Evolutionary conservation across 2,888 invertebrate species (phyloP).

Genomic region (Pyrrhosoma nymphula): DNA sequence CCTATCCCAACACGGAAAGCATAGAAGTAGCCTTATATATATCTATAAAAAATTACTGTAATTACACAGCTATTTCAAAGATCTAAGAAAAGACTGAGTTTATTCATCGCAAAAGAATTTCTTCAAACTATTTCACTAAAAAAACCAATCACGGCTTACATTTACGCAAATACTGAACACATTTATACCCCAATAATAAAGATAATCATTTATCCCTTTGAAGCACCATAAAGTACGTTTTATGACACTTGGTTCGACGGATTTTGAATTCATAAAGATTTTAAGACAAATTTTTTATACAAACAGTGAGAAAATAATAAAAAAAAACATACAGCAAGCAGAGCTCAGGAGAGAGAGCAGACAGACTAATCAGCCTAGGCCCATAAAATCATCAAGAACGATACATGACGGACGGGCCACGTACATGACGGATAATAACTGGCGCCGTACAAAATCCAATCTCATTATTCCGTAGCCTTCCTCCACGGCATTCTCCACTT

Average conservation of each 20-base stretch:
- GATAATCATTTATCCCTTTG: not conserved
- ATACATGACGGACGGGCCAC: constrained; percentile 4
- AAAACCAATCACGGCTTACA: no score
- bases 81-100: no score
- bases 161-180: not conserved
- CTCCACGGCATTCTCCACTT: not conserved
- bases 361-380: not conserved
- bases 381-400: constrained; percentile 43
- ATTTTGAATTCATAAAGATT: not conserved
- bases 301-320: not conserved
- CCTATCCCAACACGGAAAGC: no score
- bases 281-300: not conserved
- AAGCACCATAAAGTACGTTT: not conserved
- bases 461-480: constrained; percentile 41
- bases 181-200: not conserved
- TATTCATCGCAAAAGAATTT: no score
- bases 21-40: no score
- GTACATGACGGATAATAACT: constrained; percentile 41
- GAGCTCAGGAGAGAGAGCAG: not conserved
- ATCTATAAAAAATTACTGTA: no score
- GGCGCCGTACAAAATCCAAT: not conserved
- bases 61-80: no score
- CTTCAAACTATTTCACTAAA: no score
- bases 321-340: not conserved
- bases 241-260: not conserved